Evolutionary conservation across 1,140 invertebrate genomes (phyloP), one percentile per base, ranked within the genome.

Genomic region (Drosophila yakuba): DNA sequence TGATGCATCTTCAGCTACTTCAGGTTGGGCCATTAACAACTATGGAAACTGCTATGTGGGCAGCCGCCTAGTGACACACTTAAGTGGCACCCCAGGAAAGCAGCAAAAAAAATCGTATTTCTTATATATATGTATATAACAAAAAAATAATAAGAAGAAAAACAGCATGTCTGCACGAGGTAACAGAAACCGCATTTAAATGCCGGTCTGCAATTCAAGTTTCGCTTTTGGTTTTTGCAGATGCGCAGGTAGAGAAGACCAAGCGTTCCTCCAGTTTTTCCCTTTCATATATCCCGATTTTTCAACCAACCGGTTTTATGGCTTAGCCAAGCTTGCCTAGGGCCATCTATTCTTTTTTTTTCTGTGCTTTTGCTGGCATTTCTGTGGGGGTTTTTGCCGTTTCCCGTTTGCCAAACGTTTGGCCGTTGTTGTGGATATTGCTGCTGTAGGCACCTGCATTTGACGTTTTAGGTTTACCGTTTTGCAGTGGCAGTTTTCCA

Each of bases 31-130:
- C 82, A 86, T 86, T 85, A 85, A 86, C 74, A 79, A 79, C 83
- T 71, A 66, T 68, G 66, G 62, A 66, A 74, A 88, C 60, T 63
- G 83, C 83, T 75, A 78, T 86, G 83, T 86, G 83, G 74, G 83
- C 82, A 86, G 75, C 79, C 79, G 75, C 79, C 79, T 76, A 89
- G 83, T 86, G 84, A 86, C 83, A 86, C 79, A 86, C 83, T 77
- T 80, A 85, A 76, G 47, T 88, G 78, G 44, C 76, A 80, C 74
- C 61, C 56, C 62, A 77, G 51, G 38, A 67, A 68, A 61, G 43
- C 15, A 58, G 39, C 38, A 54, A 41, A 74, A 23, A 41, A 32
- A 20, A 20, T 20, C 20, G 20, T 20, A 20, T 20, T 20, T 28
- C 20, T 17, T 38, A 14, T 48, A 23, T 64, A 45, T 32, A 32